These are phyloP conservation scores for Rhegmatorhina hoffmannsi DNA, from an alignment of 2,113 vertebrate genomes.

Conservation along the genomic window DNA sequence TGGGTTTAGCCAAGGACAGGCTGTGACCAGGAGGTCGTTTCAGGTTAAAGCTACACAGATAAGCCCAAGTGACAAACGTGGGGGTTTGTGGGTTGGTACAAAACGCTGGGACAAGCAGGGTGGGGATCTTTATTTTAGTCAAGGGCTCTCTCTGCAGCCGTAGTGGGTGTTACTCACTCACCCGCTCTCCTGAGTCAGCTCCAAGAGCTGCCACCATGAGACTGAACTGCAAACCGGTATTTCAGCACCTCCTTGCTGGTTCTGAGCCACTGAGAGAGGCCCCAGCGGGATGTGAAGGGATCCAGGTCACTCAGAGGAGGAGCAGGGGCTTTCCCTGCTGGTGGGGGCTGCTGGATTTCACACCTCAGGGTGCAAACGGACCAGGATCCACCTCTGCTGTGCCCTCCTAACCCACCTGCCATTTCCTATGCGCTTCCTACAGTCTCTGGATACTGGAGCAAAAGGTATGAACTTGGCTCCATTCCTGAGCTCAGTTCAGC, in stretches of 20 bases:
- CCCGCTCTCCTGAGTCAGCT: background rate
- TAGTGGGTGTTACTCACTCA: background rate
- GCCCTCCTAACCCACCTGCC: background rate
- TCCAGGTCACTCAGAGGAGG: rapidly evolving
- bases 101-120: background rate
- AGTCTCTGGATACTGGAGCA: background rate
- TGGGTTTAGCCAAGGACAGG: background rate
- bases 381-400: background rate
- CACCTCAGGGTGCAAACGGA: background rate
- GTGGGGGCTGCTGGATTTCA: background rate
- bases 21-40: background rate
- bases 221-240: background rate
- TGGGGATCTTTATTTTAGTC: background rate
- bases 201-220: background rate
- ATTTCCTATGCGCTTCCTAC: background rate
- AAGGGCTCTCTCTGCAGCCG: background rate
- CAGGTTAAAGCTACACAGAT: background rate
- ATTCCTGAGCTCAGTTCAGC: background rate
- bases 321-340: rapidly evolving
- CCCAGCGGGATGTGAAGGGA: background rate
- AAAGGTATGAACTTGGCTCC: background rate
- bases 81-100: background rate
- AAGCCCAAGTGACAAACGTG: background rate
- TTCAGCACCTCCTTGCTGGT: background rate
- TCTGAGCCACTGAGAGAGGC: background rate